Evolutionary conservation across 1,140 invertebrate species (phyloP).

Genomic region (Leptinotarsa defecta): DNA sequence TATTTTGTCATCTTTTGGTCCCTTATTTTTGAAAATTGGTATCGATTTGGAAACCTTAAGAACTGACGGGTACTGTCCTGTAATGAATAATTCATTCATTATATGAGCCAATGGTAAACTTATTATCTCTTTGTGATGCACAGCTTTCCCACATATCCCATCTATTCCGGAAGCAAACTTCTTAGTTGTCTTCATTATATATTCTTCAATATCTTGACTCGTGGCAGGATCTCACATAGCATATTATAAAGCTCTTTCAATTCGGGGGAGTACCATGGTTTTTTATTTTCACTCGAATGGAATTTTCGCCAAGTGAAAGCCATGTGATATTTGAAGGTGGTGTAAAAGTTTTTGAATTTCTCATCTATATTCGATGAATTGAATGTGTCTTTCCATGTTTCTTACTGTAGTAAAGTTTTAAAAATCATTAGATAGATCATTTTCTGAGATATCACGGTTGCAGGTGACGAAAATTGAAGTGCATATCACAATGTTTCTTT

Average conservation of each 20-base stretch:
- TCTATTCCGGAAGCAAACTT: neutral
- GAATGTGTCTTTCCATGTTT: neutral
- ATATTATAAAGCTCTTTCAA: slow-evolving; percentile 1
- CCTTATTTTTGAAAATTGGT: neutral
- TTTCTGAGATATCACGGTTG: neutral
- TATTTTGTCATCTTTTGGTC: too few species aligned
- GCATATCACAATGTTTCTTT: too few species aligned
- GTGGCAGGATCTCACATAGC: neutral
- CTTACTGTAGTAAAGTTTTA: slow-evolving; percentile 7
- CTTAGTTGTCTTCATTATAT: slow-evolving; percentile 16
- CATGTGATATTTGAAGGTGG: neutral
- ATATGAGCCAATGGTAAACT: slow-evolving; percentile 12
- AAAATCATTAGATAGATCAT: neutral
- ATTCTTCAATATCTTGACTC: slow-evolving; percentile 12
- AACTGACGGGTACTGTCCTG: neutral
- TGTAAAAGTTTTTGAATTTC: slow-evolving; percentile 4
- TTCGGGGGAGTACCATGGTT: neutral
- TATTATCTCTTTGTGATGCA: neutral
- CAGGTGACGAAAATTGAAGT: too few species aligned
- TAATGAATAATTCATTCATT: neutral
- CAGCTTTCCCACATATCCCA: slow-evolving; percentile 2
- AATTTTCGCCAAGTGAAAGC: neutral
- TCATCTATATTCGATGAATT: neutral
- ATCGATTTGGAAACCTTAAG: slow-evolving; percentile 9
- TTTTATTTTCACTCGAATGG: neutral